A percentile compares a stretch with the other conserved stretches of the same genome.
Evolutionary conservation across 2,113 vertebrate genomes (phyloP).

Genomic region (Otis tarda): DNA sequence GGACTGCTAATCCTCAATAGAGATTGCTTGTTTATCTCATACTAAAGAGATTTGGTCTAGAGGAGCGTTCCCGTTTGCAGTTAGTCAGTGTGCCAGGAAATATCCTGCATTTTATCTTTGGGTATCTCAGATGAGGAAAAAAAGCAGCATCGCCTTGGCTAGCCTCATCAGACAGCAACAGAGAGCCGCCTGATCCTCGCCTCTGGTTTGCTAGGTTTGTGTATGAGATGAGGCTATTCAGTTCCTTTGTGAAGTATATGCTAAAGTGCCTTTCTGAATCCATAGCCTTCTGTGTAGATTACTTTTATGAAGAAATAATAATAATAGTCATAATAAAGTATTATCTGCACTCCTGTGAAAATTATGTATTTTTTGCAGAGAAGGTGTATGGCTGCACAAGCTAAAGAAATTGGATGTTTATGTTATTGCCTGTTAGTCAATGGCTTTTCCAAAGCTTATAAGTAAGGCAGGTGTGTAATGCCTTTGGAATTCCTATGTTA

Average conservation of each 20-base stretch:
- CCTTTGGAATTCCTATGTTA: neutral
- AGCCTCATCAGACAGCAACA: neutral
- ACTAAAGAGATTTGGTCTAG: neutral
- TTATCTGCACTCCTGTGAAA: neutral
- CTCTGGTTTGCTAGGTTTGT: neutral
- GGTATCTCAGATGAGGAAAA: neutral
- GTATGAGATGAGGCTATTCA: neutral
- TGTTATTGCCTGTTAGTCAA: neutral
- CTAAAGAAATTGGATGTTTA: neutral
- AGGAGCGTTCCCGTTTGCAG: neutral
- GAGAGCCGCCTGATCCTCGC: neutral
- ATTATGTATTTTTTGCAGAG: neutral
- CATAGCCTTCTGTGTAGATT: neutral
- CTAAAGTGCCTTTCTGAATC: neutral
- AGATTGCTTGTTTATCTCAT: neutral
- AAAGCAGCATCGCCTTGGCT: neutral
- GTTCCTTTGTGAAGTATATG: neutral
- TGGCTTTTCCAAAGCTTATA: neutral
- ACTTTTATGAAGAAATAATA: neutral
- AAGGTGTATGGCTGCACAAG: neutral
- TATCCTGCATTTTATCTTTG: neutral
- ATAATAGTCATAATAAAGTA: neutral
- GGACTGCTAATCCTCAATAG: neutral
- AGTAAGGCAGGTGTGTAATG: neutral
- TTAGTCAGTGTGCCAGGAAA: neutral